Evolutionary conservation across 1,140 invertebrate genomes (phyloP), one percentile per base, ranked within the genome.

Genomic region (Drosophila albomicans): DNA sequence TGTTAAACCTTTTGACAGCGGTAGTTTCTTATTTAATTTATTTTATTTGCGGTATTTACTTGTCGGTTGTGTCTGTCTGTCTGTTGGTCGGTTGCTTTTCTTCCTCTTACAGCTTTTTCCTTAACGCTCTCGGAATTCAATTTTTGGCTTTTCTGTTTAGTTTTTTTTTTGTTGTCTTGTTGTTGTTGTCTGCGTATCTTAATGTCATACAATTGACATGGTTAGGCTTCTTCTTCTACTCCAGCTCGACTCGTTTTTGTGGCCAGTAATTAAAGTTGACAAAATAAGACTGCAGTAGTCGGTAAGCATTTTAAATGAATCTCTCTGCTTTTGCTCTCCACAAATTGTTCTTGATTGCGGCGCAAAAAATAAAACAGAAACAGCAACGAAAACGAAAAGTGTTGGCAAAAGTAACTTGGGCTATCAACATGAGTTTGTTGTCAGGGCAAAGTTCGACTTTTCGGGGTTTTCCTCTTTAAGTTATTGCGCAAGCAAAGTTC

Each of bases 1-100:
- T 88, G 84, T 88, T 88, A 88, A 88, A 89, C 84, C 84, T 88
- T 88, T 88, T 88, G 84, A 88, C 84, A 88, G 84, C 84, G 85
- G 84, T 88, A 89, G 84, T 89, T 88, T 88, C 84, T 88, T 88
- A 88, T 88, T 88, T 88, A 89, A 88, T 88, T 88, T 89, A 88
- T 88, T 88, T 88, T 88, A 88, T 88, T 88, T 88, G 80, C 85
- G 84, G 84, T 81, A 87, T 87, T 88, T 89, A 84, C 78, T 78
- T 81, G 74, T 74, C 71, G 71, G 64, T 79, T 73, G 65, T 32
- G 30, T 25, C 46, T 43, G 45, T 25, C 46, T 43, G 45, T n/a
- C 13, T 41, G 35, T 38, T 38, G 7, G 35, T 71, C 38, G 32
- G 56, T 49, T 72, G 41, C 54, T 72, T 52, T 52, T 52, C 51